Percentiles rank a stretch among this genome's conserved stretches.
Evolutionary conservation across 2,888 invertebrate species (phyloP).

Genomic region (Leptopilina syphax): DNA sequence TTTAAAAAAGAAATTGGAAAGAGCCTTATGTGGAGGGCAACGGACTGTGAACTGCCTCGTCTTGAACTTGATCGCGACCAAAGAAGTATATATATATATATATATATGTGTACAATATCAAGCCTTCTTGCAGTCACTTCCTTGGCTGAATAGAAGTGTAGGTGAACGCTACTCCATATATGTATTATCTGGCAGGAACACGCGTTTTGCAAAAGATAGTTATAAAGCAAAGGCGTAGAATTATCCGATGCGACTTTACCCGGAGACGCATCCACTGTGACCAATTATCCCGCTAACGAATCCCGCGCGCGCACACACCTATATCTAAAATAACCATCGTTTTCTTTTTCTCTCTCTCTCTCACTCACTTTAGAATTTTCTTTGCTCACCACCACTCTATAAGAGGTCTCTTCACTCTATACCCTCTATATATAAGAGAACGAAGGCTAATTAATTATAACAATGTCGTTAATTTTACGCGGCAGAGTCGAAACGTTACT

Average conservation of each 20-base stretch:
- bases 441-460: constrained; percentile 74
- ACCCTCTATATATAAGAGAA: constrained; percentile 31
- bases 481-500: constrained; percentile 74
- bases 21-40: constrained; percentile 42
- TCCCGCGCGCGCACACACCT: constrained; percentile 61
- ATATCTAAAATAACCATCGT: constrained; percentile 45
- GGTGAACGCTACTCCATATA: constrained; percentile 31
- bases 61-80: constrained; percentile 37
- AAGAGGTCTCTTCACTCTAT: constrained; percentile 8
- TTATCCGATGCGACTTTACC: constrained; percentile 72
- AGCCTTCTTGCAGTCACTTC: constrained; percentile 46
- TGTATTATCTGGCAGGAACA: constrained; percentile 41
- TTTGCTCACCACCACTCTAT: constrained; percentile 40
- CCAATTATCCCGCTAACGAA: constrained; percentile 76
- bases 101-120: background rate
- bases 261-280: constrained; percentile 75
- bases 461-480: constrained; percentile 76
- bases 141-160: constrained; percentile 42
- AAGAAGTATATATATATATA: background rate
- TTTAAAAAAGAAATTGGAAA: too few species aligned
- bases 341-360: constrained; percentile 46
- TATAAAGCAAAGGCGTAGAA: constrained; percentile 69
- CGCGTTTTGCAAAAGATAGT: constrained; percentile 48
- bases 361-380: constrained; percentile 6
- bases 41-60: constrained; percentile 46